Evolutionary conservation across 2,888 invertebrate genomes (phyloP), one percentile per base, ranked within the genome.

Genomic region (Augiades crinisus): DNA sequence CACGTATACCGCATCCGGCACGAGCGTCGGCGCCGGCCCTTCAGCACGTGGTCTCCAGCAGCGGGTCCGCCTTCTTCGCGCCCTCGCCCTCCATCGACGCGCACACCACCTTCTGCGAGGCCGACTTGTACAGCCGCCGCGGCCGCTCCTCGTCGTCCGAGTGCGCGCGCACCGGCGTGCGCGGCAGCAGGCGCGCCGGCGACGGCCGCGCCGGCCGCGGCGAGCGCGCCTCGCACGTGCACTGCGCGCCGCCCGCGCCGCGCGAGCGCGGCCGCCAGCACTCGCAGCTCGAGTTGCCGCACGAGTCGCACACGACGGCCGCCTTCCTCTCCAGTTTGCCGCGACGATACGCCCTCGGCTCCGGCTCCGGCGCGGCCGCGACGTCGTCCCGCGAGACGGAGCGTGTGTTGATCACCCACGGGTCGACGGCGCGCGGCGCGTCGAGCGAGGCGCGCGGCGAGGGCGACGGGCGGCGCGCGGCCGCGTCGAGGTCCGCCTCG

Each of bases 11-110:
- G 61, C 62, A 66, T 65, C 68, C 60, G 58, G 57, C 63, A 61
- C 54, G 27, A 10, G 27, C 10, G 27, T 60, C 56, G 55, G 47
- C 57, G 54, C 33, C 41, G 41, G 46, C 38, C 27, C 24, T 31
- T 61, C 57, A 87, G 67, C 87, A 88, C 56, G 88, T 88, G 59
- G 87, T 87, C 68, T 88, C 87, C 50, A 87, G 75, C 60, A 86
- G 74, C 27, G 85, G 84, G 64, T 88, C 86, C 22, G 67, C 67
- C 46, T 63, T 55, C 17, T 64, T 58, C 22, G 56, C 55, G 46
- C 43, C 31, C 21, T 66, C 67, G 45, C 56, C 47, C 55, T 68
- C 68, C 54, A 57, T 36, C 17, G 75, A 62, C 38, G 69, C 56
- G 59, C 69, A 67, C 51, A 72, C 64, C 43, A 64, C 50, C 44